phyloP scores from a whole-genome alignment of 2,113 vertebrate species.

The Paedocypris sp. region DNA sequence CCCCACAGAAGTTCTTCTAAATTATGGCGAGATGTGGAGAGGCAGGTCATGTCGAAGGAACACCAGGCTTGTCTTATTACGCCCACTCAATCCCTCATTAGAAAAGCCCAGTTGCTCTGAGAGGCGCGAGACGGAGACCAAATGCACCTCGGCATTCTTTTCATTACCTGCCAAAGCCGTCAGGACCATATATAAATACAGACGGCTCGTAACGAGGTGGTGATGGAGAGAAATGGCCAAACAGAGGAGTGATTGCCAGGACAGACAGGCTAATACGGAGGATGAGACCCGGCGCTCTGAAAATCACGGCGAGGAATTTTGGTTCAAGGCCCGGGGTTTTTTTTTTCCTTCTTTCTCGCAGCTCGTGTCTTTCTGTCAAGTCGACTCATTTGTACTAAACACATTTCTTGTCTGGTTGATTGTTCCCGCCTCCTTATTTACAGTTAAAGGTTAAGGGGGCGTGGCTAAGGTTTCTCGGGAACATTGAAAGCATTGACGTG shows the following conservation, averaged over 20 bases:
- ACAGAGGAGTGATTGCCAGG: slow-evolving; percentile 34
- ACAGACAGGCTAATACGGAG: slow-evolving; percentile 33
- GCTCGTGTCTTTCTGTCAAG: slow-evolving; percentile 1
- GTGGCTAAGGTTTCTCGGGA: neutral
- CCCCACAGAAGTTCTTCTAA: slow-evolving; percentile 19
- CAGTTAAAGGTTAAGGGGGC: neutral
- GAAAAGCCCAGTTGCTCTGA: slow-evolving; percentile 16
- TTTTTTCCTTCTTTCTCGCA: too few relatives aligned
- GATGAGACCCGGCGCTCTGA: slow-evolving; percentile 24
- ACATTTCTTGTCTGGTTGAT: neutral
- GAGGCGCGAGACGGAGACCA: slow-evolving; percentile 23
- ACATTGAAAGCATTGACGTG: neutral
- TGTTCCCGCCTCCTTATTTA: neutral
- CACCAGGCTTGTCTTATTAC: slow-evolving; percentile 36
- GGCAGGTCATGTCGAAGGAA: slow-evolving; percentile 2
- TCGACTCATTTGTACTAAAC: neutral
- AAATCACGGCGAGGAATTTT: slow-evolving; percentile 29
- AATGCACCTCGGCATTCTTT: slow-evolving; percentile 21
- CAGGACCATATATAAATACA: slow-evolving; percentile 34
- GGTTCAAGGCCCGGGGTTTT: slow-evolving; percentile 10
- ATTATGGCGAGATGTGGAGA: slow-evolving; percentile 21
- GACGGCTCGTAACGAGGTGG: slow-evolving; percentile 39
- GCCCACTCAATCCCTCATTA: slow-evolving; percentile 29
- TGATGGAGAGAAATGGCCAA: slow-evolving; percentile 34
- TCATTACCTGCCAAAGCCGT: slow-evolving; percentile 30